Evolutionary conservation across 2,888 invertebrate genomes (phyloP), one percentile per base, ranked within the genome.

Genomic region (Drosophila pegasa): DNA sequence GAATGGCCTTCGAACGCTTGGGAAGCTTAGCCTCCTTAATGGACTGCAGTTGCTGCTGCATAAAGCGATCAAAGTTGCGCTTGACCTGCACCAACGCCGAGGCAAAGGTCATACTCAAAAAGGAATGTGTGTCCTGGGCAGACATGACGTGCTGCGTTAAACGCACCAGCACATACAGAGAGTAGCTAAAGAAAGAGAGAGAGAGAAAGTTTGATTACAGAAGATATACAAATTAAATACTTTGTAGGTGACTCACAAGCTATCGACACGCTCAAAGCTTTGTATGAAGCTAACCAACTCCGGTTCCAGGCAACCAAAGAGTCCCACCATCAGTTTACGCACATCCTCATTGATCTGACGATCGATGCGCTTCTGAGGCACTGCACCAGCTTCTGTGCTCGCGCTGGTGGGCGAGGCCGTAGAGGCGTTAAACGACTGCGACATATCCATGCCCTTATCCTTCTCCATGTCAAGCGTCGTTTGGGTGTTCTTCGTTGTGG

Each of bases 101-200:
- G 10, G 96, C 98, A 89, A 97, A 97, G 9, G 96, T 96, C 93
- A 97, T 97, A 80, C 96, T 96, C 33, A 98, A 94, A 92, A 97
- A 98, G 31, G 97, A 96, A 64, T 97, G 97, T 52, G 96, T 94
- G 91, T 97, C 96, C 93, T 97, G 95, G 1, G 97, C 96, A 29
- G 97, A 96, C 94, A 98, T 96, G 27, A 98, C 98, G 90, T 99
- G 98, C 89, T 97, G 96, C 75, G 97, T 97, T 87, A 98, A 94
- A 78, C 97, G 95, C 14, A 98, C 98, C 89, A 99, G 93, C 70
- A 98, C 96, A 82, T 98, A 97, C 94, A 99, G 96, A 56, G 97
- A 98, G 91, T 98, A 98, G 92, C 98, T 98, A 89, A 2, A 61
- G 37, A 9, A 20, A 5, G 3, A 9, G 2, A 7, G 2, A n/a